These are phyloP conservation scores for Lagodon rhomboides DNA, from an alignment of 2,797 vertebrate genomes.

Conservation along the genomic window DNA sequence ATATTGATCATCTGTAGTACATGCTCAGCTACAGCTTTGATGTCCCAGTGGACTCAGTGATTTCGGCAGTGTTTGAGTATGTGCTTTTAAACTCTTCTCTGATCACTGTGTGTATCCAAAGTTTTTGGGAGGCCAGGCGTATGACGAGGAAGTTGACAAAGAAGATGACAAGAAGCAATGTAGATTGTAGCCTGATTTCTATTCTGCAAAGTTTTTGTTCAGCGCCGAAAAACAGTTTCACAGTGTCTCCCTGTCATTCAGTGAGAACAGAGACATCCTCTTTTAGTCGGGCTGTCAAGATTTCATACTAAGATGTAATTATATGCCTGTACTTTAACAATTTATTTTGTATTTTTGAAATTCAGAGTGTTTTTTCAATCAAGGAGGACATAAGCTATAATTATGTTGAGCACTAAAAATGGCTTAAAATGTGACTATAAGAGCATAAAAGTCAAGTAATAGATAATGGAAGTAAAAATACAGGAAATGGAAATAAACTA, in stretches of 20 bases:
- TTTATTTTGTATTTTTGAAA: conserved; percentile 3
- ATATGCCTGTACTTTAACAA: neutral
- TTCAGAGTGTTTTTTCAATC: conserved; percentile 3
- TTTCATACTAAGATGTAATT: conserved; percentile 18
- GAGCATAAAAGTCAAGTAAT: conserved; percentile 2
- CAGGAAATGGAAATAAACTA: neutral
- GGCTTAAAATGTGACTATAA: neutral
- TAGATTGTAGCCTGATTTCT: conserved; percentile 41
- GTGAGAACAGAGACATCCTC: neutral
- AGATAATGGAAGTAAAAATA: neutral
- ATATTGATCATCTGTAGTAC: neutral
- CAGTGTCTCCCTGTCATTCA: conserved; percentile 32
- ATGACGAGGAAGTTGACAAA: conserved; percentile 41
- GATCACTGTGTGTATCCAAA: conserved; percentile 39
- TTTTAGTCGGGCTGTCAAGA: conserved; percentile 15
- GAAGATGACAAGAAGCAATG: conserved; percentile 37
- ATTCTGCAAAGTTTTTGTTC: conserved; percentile 33
- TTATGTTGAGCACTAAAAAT: neutral
- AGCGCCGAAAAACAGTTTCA: conserved; percentile 19
- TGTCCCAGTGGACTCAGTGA: neutral
- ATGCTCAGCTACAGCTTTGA: neutral
- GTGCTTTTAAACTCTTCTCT: conserved; percentile 52
- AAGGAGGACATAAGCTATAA: conserved; percentile 6
- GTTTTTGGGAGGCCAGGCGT: conserved; percentile 28
- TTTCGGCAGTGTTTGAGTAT: conserved; percentile 8